phyloP scores from a whole-genome alignment of 2,797 vertebrate species.

The Salarias fasciatus region DNA sequence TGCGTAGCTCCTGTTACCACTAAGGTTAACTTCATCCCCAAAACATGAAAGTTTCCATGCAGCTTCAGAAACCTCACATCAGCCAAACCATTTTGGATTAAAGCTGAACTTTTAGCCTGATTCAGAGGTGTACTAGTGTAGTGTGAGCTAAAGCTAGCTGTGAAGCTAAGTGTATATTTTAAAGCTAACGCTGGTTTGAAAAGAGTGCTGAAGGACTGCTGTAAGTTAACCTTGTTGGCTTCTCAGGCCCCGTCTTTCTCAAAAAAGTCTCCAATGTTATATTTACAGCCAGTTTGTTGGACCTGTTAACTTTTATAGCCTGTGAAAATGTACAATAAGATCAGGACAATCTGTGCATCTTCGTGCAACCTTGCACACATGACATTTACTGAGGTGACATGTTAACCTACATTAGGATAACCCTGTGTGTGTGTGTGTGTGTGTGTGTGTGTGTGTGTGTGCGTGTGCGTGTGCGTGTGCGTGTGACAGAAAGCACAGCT shows the following conservation, averaged over 20 bases:
- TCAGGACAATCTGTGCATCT: not conserved
- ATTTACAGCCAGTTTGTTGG: no score
- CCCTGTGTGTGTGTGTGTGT: not conserved
- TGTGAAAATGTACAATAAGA: no score
- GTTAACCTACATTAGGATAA: no score
- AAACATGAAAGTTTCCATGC: not conserved
- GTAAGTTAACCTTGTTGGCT: no score
- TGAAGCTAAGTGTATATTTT: not conserved
- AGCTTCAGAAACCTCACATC: not conserved
- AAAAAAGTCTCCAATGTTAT: no score
- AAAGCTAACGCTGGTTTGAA: no score
- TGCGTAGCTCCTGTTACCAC: conserved; percentile 19
- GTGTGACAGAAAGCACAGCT: conserved; percentile 57
- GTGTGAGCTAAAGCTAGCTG: conserved; percentile 33
- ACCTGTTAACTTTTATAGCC: no score
- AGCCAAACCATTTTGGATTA: accelerated
- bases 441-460: not conserved
- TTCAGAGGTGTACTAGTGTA: not conserved
- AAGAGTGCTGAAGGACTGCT: not conserved
- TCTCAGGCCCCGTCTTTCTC: no score
- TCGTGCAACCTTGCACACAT: not conserved
- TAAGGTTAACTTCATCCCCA: conserved; percentile 5
- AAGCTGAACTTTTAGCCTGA: not conserved
- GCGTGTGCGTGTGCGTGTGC: conserved; percentile 1
- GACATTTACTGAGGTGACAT: not conserved